Percentiles rank a stretch among this genome's conserved stretches.
Conservation (phyloP, 1,140 invertebrate genomes). For the Tetramorium alpestre region DNA sequence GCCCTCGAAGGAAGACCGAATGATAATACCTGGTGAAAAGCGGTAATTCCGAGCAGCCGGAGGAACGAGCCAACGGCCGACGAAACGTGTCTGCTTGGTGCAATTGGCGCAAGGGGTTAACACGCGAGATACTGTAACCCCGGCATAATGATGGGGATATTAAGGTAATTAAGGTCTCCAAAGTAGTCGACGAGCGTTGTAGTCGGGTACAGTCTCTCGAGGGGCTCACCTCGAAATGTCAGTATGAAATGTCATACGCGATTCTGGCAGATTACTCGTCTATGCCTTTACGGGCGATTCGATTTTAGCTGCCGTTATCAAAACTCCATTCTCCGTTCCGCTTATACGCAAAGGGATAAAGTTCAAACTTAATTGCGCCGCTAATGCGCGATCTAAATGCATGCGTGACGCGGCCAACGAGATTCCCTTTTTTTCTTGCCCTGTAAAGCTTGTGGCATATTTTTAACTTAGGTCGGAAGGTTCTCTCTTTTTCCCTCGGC, state of each 20-base stretch:
- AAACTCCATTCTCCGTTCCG: slow-evolving; percentile 51
- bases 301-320: slow-evolving; percentile 40
- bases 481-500: background rate
- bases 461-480: slow-evolving; percentile 23
- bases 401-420: background rate
- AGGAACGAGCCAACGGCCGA: background rate
- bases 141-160: slow-evolving; percentile 63
- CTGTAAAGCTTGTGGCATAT: slow-evolving; percentile 28
- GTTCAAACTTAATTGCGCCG: slow-evolving; percentile 59
- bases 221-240: slow-evolving; percentile 64
- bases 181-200: slow-evolving; percentile 66
- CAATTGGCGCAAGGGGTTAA: slow-evolving; percentile 44
- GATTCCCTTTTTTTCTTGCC: background rate
- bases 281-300: slow-evolving; percentile 32
- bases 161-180: slow-evolving; percentile 72
- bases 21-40: slow-evolving; percentile 6
- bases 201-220: slow-evolving; percentile 43
- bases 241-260: slow-evolving; percentile 69
- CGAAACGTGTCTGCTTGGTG: slow-evolving; percentile 11
- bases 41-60: background rate
- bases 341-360: slow-evolving; percentile 61
- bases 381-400: slow-evolving; percentile 36
- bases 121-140: slow-evolving; percentile 22
- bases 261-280: slow-evolving; percentile 29
- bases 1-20: background rate